Evolutionary conservation across 1,140 invertebrate species (phyloP).

Genomic region (Aphidius gifuensis): DNA sequence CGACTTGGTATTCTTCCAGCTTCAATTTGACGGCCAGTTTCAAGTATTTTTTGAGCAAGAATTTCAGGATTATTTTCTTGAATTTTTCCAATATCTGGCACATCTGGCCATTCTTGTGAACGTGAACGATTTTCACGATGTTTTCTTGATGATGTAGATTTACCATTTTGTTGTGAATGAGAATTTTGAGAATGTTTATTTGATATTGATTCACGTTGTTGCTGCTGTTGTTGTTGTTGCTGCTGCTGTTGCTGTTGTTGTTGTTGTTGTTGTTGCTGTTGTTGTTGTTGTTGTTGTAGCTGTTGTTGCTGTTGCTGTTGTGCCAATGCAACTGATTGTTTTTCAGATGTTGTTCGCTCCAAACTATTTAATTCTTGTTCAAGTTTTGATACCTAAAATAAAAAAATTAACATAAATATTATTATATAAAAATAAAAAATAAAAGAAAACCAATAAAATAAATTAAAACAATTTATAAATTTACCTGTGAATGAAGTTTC

Average conservation of each 20-base stretch:
- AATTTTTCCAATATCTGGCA: constrained; percentile 84
- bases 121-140: constrained; percentile 70
- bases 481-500: constrained; percentile 69
- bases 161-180: constrained; percentile 36
- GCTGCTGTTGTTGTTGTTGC: background rate
- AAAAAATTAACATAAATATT: constrained; percentile 14
- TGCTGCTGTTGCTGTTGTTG: too few species aligned
- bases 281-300: too few species aligned
- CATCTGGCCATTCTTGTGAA: constrained; percentile 87
- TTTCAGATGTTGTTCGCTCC: constrained; percentile 68
- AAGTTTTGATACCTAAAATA: constrained; percentile 61
- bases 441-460: background rate
- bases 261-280: too few species aligned
- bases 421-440: background rate
- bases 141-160: constrained; percentile 57
- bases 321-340: constrained; percentile 55
- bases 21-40: constrained; percentile 83
- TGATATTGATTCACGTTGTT: constrained; percentile 36
- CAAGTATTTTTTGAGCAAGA: constrained; percentile 82
- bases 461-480: background rate
- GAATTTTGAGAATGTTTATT: constrained; percentile 36
- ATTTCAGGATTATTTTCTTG: constrained; percentile 89
- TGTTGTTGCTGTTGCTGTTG: constrained; percentile 19
- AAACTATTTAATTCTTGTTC: constrained; percentile 72
- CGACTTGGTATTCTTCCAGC: constrained; percentile 65